phyloP scores from a whole-genome alignment of 2,888 invertebrate species.

The Metallyticus violacea region DNA sequence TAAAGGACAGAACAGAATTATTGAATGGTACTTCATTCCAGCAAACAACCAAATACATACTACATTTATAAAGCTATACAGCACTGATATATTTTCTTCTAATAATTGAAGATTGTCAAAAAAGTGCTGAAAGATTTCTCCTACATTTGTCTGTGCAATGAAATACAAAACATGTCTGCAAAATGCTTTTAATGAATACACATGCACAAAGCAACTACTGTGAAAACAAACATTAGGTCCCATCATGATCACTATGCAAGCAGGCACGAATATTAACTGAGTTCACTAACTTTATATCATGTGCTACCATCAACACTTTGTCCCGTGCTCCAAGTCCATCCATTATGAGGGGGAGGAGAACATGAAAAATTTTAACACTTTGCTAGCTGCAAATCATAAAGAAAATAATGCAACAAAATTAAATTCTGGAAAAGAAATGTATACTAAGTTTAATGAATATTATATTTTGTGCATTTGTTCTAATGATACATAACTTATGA shows the following conservation, averaged over 20 bases:
- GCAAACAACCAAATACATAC: not conserved
- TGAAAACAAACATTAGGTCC: not conserved
- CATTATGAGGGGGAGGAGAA: not conserved
- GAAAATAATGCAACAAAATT: not conserved
- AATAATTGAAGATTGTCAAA: not conserved
- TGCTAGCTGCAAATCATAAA: not conserved
- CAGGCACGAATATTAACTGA: not conserved
- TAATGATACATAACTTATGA: too few relatives aligned
- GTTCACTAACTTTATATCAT: not conserved
- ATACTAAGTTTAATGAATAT: not conserved
- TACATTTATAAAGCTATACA: not conserved
- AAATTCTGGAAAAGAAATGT: not conserved
- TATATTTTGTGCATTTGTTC: not conserved
- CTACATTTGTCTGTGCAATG: not conserved
- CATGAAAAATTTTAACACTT: not conserved
- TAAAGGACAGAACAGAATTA: not conserved
- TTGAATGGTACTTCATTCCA: not conserved
- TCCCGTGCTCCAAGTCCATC: constrained; percentile 4
- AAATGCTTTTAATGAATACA: not conserved
- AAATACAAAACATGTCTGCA: not conserved
- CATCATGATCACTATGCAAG: constrained; percentile 15
- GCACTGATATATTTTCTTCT: not conserved
- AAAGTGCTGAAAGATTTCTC: not conserved
- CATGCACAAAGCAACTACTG: constrained; percentile 8
- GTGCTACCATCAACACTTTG: constrained; percentile 4